phyloP scores from a whole-genome alignment of 2,113 vertebrate species.

The Lepus europaeus region DNA sequence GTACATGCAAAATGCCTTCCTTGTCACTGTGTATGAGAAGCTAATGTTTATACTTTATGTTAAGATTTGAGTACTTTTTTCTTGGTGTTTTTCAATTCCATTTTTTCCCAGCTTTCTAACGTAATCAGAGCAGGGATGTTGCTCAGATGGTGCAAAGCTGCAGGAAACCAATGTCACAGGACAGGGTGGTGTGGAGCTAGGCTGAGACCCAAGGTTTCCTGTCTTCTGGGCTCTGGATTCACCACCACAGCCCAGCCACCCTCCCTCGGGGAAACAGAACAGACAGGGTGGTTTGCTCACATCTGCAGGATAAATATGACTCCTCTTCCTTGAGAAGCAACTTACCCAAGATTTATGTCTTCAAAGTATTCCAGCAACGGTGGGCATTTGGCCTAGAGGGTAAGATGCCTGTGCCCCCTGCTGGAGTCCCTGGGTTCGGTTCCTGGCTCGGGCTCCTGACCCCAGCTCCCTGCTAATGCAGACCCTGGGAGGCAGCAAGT shows the following conservation, averaged over 20 bases:
- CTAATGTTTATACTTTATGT: background rate
- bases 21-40: background rate
- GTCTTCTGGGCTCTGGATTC: background rate
- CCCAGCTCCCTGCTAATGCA: too few species aligned
- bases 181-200: background rate
- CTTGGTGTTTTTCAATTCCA: background rate
- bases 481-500: too few species aligned
- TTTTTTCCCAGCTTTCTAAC: background rate
- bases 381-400: too few species aligned
- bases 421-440: too few species aligned
- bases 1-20: background rate
- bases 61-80: background rate
- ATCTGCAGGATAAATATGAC: background rate
- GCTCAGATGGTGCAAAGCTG: background rate
- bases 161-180: background rate
- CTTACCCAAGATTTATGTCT: background rate
- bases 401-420: too few species aligned
- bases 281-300: background rate
- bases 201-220: background rate
- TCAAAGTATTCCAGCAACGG: background rate
- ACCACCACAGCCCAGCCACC: background rate
- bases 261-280: background rate
- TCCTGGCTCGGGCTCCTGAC: too few species aligned
- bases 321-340: background rate
- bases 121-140: background rate